Evolutionary conservation across 2,113 vertebrate genomes (phyloP).

Genomic region (Dasyornis broadbenti): DNA sequence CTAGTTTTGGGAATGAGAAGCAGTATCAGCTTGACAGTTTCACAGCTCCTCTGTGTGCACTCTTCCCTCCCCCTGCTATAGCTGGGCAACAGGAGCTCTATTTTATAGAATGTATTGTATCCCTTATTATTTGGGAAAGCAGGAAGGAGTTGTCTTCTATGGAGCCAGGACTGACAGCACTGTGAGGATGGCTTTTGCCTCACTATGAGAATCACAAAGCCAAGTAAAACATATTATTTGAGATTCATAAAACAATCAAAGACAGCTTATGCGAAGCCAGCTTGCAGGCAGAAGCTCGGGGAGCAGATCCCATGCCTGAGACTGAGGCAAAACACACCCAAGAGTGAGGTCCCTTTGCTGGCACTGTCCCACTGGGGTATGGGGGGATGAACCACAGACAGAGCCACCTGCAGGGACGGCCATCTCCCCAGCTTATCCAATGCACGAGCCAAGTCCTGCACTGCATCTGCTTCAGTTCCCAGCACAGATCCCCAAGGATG

Average conservation of each 20-base stretch:
- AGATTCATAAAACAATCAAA: background rate
- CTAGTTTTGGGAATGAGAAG: background rate
- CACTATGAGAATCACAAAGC: background rate
- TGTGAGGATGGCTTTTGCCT: background rate
- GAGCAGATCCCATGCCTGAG: background rate
- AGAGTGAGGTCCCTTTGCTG: background rate
- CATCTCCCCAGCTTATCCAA: background rate
- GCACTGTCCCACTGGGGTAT: background rate
- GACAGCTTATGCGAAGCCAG: background rate
- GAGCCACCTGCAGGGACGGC: background rate
- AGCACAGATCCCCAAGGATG: background rate
- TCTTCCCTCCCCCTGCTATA: background rate
- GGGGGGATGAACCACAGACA: background rate
- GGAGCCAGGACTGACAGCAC: background rate
- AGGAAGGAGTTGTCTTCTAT: background rate
- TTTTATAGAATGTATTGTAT: background rate
- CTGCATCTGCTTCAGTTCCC: background rate
- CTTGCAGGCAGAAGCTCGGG: background rate
- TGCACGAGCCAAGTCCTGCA: fast-evolving
- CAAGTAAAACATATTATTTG: background rate
- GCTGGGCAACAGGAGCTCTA: background rate
- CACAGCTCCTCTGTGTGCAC: background rate
- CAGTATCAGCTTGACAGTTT: background rate
- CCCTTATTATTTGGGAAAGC: background rate
- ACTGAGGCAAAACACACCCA: background rate